Percentiles rank a stretch among this genome's conserved stretches.
phyloP scores from a whole-genome alignment of 2,113 vertebrate species.

The Callipepla squamata region DNA sequence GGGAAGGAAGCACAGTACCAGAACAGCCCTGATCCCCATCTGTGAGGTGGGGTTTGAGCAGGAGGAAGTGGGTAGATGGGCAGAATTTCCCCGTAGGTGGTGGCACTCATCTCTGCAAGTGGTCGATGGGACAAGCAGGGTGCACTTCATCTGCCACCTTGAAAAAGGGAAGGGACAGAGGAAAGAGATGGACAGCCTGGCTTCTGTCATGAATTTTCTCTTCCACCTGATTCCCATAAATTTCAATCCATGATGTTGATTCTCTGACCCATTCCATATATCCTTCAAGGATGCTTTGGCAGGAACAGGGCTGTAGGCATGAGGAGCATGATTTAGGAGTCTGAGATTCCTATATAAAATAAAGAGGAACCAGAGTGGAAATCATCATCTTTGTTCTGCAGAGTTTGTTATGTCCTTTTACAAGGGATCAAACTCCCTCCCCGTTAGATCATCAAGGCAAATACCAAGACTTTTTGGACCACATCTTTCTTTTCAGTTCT shows the following conservation, averaged over 20 bases:
- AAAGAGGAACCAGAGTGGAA: background rate
- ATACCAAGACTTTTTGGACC: background rate
- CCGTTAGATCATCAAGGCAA: background rate
- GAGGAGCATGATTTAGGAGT: background rate
- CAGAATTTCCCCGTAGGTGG: background rate
- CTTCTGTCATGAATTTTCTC: too few relatives aligned
- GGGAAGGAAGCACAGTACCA: background rate
- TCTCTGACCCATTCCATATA: background rate
- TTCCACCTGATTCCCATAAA: background rate
- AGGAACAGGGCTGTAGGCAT: background rate
- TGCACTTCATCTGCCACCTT: background rate
- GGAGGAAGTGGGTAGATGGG: rapidly evolving
- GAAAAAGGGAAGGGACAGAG: background rate
- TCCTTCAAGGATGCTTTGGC: background rate
- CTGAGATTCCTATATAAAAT: background rate
- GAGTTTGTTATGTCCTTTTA: background rate
- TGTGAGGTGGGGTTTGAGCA: background rate
- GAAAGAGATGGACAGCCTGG: background rate
- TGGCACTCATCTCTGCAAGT: background rate
- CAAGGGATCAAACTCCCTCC: background rate
- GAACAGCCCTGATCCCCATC: rapidly evolving
- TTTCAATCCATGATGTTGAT: background rate
- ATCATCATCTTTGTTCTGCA: background rate
- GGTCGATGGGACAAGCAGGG: background rate
- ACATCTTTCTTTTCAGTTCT: background rate